A percentile compares a stretch with the other conserved stretches of the same genome.
These are phyloP conservation scores for Phalacrocorax aristotelis DNA, from an alignment of 2,113 vertebrate species.

Conservation along the genomic window DNA sequence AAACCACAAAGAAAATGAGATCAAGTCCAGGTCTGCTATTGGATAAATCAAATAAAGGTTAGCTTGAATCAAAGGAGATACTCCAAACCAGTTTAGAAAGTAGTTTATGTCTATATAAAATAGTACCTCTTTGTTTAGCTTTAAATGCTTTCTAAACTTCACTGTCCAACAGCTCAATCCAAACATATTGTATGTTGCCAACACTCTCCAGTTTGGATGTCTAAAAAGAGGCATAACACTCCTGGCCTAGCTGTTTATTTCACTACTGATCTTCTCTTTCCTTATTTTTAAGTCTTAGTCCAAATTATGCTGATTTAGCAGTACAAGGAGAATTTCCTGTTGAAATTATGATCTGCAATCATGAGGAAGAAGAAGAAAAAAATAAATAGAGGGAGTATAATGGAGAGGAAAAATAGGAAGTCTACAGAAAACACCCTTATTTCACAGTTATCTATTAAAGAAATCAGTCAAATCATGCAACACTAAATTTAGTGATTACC, in stretches of 20 bases:
- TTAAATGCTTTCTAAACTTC: neutral
- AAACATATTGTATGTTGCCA: neutral
- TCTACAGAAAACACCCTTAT: neutral
- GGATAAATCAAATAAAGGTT: neutral
- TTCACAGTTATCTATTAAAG: neutral
- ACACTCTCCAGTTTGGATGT: neutral
- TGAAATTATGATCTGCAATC: neutral
- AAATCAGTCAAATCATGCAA: conserved; percentile 4
- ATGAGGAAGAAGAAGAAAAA: neutral
- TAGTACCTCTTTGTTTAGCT: neutral
- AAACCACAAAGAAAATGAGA: neutral
- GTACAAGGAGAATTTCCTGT: neutral
- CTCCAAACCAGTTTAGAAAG: neutral
- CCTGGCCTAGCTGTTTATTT: neutral
- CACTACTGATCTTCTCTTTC: neutral
- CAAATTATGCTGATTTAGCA: neutral
- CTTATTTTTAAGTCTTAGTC: neutral
- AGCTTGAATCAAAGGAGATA: neutral
- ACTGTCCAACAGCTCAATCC: neutral
- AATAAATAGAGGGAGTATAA: neutral
- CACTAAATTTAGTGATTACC: conserved; percentile 72
- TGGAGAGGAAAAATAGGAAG: neutral
- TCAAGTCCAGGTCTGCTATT: neutral
- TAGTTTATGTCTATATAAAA: neutral
- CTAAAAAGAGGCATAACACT: neutral